Evolutionary conservation across 1,140 invertebrate genomes (phyloP), one percentile per base, ranked within the genome.

Genomic region (Hetaerina americana): DNA sequence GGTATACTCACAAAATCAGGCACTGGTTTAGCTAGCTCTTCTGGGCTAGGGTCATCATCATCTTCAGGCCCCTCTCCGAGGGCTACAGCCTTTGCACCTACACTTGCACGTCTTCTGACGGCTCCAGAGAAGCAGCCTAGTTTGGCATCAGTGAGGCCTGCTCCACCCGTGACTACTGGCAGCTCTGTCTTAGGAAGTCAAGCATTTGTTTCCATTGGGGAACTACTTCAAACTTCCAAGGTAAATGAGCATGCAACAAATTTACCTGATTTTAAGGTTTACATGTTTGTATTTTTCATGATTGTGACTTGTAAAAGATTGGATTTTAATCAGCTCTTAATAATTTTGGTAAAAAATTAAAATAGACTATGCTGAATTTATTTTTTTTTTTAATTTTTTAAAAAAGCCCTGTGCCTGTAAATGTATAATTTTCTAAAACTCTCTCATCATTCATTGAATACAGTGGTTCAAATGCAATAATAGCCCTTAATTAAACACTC

Each of bases 91-190:
- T 92, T 90, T 81, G 91, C 90, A 74, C 90, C 90, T 69, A 92
- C 90, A 70, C 84, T 92, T 78, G 90, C 90, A 67, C 85, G 89
- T 80, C 84, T 92, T 74, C 82, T 92, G 73, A 92, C 90, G 27
- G 89, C 89, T 68, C 86, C 87, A 10, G 86, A 88, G 76, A 80
- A 84, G 75, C 79, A 82, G 25, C 77, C 81, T 73, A 78, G 72
- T 71, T 57, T 57, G 10, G 76, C 75, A 26, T 75, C 79, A 2
- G 74, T 76, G 6, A 74, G 76, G 0, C 66, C 73, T 26, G 72
- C 77, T 25, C 68, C 72, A 27, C 26, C 66, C 26, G 66, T 71
- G 6, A 27, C 71, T 12, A 71, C 68, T 67, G 27, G 28, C 0
- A 31, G 18, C 76, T 77, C 27, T 66, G 26, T 80, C 78, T 77